Percentiles rank a stretch among this genome's conserved stretches.
Evolutionary conservation across 2,113 vertebrate species (phyloP).

Genomic region (Bubo blakistoni): DNA sequence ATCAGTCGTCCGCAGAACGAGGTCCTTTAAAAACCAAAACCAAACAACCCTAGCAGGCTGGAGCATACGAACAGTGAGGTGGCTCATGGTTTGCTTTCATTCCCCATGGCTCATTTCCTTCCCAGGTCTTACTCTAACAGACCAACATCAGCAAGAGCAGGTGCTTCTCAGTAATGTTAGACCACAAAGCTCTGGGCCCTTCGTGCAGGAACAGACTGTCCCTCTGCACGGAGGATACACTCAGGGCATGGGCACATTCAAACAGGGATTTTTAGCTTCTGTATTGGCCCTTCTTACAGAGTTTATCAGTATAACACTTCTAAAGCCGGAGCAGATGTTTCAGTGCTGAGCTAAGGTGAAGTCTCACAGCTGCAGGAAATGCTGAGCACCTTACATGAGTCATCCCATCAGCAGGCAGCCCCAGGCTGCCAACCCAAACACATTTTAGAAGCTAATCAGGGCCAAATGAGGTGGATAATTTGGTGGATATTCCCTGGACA

Average conservation of each 20-base stretch:
- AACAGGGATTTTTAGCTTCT: neutral
- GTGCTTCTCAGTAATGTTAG: fast-evolving
- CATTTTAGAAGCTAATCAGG: neutral
- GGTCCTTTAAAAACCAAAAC: neutral
- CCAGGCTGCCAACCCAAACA: neutral
- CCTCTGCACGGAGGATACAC: fast-evolving
- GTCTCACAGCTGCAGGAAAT: fast-evolving
- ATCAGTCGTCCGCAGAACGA: neutral
- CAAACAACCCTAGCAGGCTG: neutral
- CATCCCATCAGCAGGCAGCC: neutral
- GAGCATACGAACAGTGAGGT: fast-evolving
- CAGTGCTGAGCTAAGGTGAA: neutral
- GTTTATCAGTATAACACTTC: neutral
- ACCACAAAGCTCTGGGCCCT: neutral
- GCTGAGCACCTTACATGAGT: neutral
- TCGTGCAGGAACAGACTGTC: neutral
- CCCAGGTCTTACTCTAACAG: neutral
- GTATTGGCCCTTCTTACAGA: neutral
- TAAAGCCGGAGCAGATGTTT: neutral
- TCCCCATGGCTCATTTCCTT: neutral
- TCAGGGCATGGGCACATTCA: neutral
- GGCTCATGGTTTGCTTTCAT: neutral
- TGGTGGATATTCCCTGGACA: neutral
- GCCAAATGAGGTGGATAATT: neutral
- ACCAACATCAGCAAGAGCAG: neutral